Evolutionary conservation across 2,113 vertebrate species (phyloP).

Genomic region (Alouatta palliata): DNA sequence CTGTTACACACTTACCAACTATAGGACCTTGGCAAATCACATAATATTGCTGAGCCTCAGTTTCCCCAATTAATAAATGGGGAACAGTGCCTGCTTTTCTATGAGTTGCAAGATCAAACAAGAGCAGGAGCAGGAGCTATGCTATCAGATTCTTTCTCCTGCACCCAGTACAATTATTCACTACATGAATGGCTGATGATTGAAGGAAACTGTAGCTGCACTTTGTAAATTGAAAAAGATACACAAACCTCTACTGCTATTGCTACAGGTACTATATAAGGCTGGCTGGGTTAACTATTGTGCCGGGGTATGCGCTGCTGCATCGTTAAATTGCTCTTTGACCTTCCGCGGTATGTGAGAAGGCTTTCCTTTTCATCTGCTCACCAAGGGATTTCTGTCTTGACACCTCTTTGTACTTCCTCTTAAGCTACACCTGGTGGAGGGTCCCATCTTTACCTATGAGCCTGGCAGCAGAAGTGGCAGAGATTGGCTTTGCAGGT

Average conservation of each 20-base stretch:
- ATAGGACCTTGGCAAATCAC: not conserved
- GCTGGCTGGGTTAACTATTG: not conserved
- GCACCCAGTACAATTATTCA: not conserved
- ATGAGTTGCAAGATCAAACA: not conserved
- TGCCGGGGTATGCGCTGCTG: not conserved
- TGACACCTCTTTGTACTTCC: not conserved
- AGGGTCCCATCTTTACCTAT: slow-evolving; percentile 87
- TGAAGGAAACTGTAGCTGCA: not conserved
- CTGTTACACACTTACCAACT: not conserved
- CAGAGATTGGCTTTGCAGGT: slow-evolving; percentile 91
- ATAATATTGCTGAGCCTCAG: not conserved
- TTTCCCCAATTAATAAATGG: not conserved
- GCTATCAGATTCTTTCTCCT: not conserved
- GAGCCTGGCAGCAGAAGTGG: slow-evolving; percentile 94
- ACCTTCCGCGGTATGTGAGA: not conserved
- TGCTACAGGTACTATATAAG: not conserved
- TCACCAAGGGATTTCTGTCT: not conserved
- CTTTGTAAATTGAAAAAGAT: slow-evolving; percentile 4
- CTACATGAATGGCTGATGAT: not conserved
- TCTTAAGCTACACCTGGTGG: slow-evolving; percentile 18
- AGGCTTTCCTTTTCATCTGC: not conserved
- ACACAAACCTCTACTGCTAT: not conserved
- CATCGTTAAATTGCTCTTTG: not conserved
- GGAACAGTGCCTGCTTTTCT: not conserved
- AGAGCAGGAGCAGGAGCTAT: not conserved